These are phyloP conservation scores for Eonycteris spelaea DNA, from an alignment of 2,113 vertebrate genomes.

Conservation along the genomic window DNA sequence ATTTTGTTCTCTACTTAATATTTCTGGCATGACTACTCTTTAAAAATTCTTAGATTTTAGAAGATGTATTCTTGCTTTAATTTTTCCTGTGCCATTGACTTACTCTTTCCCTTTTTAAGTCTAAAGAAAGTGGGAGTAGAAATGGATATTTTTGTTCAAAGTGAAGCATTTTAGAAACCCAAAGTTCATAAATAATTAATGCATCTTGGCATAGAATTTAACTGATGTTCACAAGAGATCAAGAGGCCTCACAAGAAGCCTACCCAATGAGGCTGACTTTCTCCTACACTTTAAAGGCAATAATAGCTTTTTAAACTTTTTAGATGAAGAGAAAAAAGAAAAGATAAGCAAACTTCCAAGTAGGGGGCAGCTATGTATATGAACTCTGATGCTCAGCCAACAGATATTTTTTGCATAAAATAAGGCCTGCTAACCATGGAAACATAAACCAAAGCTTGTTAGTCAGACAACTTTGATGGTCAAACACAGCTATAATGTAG, in stretches of 20 bases:
- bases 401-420: conserved; percentile 26
- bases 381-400: neutral
- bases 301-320: neutral
- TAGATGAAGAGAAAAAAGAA: neutral
- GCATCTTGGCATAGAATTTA: conserved; percentile 15
- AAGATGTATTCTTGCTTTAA: neutral
- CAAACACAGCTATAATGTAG: neutral
- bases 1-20: neutral
- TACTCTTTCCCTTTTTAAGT: neutral
- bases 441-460: neutral
- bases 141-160: neutral
- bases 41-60: neutral
- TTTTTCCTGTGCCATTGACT: neutral
- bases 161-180: neutral
- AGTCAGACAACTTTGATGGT: neutral
- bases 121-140: neutral
- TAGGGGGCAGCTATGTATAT: neutral
- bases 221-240: neutral
- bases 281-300: neutral
- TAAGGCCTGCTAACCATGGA: neutral
- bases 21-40: neutral
- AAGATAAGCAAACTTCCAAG: neutral
- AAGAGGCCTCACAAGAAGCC: no score
- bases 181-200: conserved; percentile 44
- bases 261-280: neutral